These are phyloP conservation scores for Eurytoma californica DNA, from an alignment of 2,888 invertebrate species.

Conservation along the genomic window DNA sequence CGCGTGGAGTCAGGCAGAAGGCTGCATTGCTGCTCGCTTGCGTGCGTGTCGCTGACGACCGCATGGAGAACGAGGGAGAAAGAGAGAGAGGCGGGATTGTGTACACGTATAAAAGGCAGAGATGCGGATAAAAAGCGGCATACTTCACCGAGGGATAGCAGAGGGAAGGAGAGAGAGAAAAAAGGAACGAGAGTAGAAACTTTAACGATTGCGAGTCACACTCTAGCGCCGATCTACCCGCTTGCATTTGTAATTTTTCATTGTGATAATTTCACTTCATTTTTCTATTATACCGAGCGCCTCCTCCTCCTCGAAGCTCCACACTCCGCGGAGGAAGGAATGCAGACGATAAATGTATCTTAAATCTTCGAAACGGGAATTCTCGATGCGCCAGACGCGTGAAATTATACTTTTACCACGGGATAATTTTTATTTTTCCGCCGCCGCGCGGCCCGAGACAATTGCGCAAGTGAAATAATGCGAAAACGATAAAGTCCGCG, in stretches of 20 bases:
- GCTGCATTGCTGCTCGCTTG: conserved; percentile 11
- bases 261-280: conserved; percentile 32
- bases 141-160: no score
- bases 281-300: conserved; percentile 33
- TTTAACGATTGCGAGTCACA: conserved; percentile 42
- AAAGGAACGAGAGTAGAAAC: background rate
- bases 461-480: conserved; percentile 36
- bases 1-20: conserved; percentile 61
- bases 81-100: conserved; percentile 6
- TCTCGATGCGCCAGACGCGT: conserved; percentile 51
- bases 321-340: background rate
- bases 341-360: conserved; percentile 38
- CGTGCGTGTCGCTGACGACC: conserved; percentile 61
- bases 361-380: conserved; percentile 44
- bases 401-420: conserved; percentile 50
- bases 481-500: conserved; percentile 38
- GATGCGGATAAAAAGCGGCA: conserved; percentile 1
- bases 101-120: background rate
- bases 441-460: conserved; percentile 8
- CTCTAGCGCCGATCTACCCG: conserved; percentile 26
- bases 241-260: conserved; percentile 19
- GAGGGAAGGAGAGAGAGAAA: background rate
- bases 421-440: conserved; percentile 38
- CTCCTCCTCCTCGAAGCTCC: background rate
- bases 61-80: background rate